phyloP scores from a whole-genome alignment of 2,113 vertebrate species.

The Lutjanus erythropterus region DNA sequence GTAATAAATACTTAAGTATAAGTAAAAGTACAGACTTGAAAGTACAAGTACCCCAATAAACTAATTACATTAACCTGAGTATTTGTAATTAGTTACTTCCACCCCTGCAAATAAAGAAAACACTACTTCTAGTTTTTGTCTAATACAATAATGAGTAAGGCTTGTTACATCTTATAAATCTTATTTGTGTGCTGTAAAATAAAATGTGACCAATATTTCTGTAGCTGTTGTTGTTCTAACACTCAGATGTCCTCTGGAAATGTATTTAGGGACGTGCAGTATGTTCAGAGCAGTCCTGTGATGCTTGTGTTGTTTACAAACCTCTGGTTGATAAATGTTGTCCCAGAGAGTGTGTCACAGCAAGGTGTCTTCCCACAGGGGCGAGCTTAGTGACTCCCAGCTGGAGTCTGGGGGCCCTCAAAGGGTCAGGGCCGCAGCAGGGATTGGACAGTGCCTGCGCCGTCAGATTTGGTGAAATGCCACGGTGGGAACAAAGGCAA shows the following conservation, averaged over 20 bases:
- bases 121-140: too few relatives aligned
- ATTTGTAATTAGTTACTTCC: too few relatives aligned
- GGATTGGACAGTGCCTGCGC: conserved; percentile 10
- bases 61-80: too few relatives aligned
- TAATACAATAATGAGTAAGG: too few relatives aligned
- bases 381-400: conserved; percentile 17
- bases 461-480: conserved; percentile 58
- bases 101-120: too few relatives aligned
- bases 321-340: background rate
- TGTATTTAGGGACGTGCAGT: background rate
- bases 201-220: too few relatives aligned
- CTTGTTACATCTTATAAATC: too few relatives aligned
- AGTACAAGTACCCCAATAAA: too few relatives aligned
- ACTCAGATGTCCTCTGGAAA: background rate
- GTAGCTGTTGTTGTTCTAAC: background rate
- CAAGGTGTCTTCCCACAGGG: background rate
- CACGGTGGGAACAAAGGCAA: conserved; percentile 62
- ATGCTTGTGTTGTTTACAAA: background rate
- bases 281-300: background rate
- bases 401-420: conserved; percentile 27
- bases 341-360: conserved; percentile 9
- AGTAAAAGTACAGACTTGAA: too few relatives aligned
- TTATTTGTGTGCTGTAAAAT: too few relatives aligned
- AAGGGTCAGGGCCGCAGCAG: conserved; percentile 48
- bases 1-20: too few relatives aligned